Base-by-base conservation (phyloP, 2,888 invertebrate genomes). In the Eupsilia transversa region DNA sequence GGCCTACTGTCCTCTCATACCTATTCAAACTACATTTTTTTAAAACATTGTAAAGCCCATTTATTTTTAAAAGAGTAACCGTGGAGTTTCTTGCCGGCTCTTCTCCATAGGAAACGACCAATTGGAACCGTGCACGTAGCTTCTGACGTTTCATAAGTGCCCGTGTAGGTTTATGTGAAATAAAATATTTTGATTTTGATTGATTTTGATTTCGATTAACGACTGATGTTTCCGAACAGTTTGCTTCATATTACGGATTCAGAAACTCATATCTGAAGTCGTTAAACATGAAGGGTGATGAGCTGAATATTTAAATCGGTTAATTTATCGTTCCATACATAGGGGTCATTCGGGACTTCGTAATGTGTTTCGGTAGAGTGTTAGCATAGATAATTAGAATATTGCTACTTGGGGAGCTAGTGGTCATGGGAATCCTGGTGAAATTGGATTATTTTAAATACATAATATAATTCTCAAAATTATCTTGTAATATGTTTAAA, bases 391-490 rank as follows among this genome's bases (percentile, higher is more conserved):
- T 66, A 54, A 54, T n/a, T n/a, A 10, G 41, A 35, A 9, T 52
- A 64, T 12, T 35, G 30, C 27, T 23, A 33, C 27, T 35, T 27
- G 65, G 74, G 49, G 33, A 59, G 35, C 46, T 30, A 46, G 35
- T 38, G 46, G 14, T 30, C n/a, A 27, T 49, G 65, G 30, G 23
- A 17, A 27, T 60, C 59, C 30, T 30, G 20, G 14, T 38, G 27
- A 65, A 43, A 66, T 54, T 20, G n/a, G 20, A 20, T 66, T 30
- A 74, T 38, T 74, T 74, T 60, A 52, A 65, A 65, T 43, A 63
- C 63, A n/a, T n/a, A n/a, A n/a, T n/a, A n/a, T n/a, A n/a, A n/a
- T n/a, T n/a, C n/a, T n/a, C n/a, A n/a, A n/a, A n/a, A n/a, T n/a
- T 30, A 10, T 35, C 10, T 23, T 20, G 23, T 46, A 20, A 30